Evolutionary conservation across 2,888 invertebrate species (phyloP), one percentile per base, ranked within the genome.

Genomic region (Iphiclides podalirius): DNA sequence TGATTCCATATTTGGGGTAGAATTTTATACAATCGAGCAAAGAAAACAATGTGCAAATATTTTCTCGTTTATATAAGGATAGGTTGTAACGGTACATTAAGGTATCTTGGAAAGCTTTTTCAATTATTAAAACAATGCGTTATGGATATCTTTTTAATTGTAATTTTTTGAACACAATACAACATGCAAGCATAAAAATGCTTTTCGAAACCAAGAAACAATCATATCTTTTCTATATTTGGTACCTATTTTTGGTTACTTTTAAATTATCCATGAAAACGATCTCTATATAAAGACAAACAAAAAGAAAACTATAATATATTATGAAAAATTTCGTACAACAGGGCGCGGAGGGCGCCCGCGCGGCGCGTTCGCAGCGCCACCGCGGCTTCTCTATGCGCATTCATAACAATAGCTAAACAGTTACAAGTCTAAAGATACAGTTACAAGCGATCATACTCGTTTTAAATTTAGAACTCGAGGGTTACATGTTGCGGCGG

Each of bases 111-210:
- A 16, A 4, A 9, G 2, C 8, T 6, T 37, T 46, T 39, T 50
- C 43, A 66, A 63, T n/a, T 31, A 49, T 36, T 57, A 52, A 71
- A 70, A 64, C 61, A 59, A 54, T 47, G 55, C 50, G 40, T 70
- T 70, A 67, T 70, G 73, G 70, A 80, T 82, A 83, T 85, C 79
- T 81, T 85, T 87, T 85, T 86, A 81, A 80, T 85, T 66, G 73
- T 83, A 80, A 78, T 86, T 85, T 85, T 87, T 81, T 88, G 88
- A 89, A 89, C 88, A 88, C 89, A 89, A 89, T 87, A 89, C 87
- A 86, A 88, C 88, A 87, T 89, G 88, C 85, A 88, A 88, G 88
- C 89, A 88, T 87, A 60, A 79, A 78, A 77, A 88, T 87, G 87
- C 87, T 88, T 86, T 80, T 76, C 72, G 83, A 85, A 87, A 85